Conservation (phyloP, 2,888 invertebrate species). For the Melanotus villosus region DNA sequence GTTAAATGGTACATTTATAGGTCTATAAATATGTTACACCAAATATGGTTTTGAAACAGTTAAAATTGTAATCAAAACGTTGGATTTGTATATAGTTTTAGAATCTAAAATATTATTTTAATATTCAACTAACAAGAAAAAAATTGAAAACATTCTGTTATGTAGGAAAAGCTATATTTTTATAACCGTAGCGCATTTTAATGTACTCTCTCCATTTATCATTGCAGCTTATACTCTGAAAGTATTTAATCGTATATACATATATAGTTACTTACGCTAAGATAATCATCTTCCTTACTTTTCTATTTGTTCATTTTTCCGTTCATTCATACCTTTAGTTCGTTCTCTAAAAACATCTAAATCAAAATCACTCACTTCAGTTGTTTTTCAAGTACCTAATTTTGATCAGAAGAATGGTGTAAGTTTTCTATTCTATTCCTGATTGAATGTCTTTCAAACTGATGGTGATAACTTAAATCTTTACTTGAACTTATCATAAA, state of each 20-base stretch:
- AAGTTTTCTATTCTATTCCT: too few species aligned
- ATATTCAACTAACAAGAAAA: not conserved
- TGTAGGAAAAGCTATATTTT: slow-evolving; percentile 26
- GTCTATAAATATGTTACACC: slow-evolving; percentile 4
- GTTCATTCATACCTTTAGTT: too few species aligned
- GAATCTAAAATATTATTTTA: slow-evolving; percentile 1
- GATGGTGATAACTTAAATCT: too few species aligned
- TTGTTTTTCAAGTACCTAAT: too few species aligned
- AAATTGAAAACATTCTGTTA: slow-evolving; percentile 7
- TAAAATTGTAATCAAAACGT: not conserved
- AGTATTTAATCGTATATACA: not conserved
- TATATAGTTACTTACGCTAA: too few species aligned
- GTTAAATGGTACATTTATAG: slow-evolving; percentile 11
- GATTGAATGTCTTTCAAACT: too few species aligned
- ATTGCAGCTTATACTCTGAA: not conserved
- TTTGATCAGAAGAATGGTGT: too few species aligned
- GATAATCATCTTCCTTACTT: too few species aligned
- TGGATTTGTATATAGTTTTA: slow-evolving; percentile 12
- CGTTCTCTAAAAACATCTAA: too few species aligned
- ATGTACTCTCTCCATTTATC: not conserved
- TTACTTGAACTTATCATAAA: too few species aligned
- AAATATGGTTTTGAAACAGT: not conserved
- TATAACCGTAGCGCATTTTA: slow-evolving; percentile 13
- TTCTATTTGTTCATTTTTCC: too few species aligned
- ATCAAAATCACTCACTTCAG: too few species aligned